These are phyloP conservation scores for Gracilinanus agilis DNA, from an alignment of 2,113 vertebrate species.

Conservation along the genomic window DNA sequence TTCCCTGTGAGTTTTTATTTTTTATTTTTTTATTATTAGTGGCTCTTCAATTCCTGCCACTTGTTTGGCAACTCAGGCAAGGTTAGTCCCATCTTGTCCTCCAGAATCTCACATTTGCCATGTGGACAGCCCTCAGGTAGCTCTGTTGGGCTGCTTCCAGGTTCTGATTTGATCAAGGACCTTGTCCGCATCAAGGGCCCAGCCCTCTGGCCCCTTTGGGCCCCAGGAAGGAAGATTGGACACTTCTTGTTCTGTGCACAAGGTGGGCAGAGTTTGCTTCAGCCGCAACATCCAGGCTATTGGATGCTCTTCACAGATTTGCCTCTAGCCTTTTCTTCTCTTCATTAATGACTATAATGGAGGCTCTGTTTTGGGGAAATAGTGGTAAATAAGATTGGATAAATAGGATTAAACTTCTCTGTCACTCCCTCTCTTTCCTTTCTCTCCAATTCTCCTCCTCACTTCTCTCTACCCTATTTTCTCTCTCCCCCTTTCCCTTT, in stretches of 20 bases:
- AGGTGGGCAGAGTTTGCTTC: not conserved
- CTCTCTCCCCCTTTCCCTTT: too few species aligned
- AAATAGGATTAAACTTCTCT: not conserved
- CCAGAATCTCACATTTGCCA: not conserved
- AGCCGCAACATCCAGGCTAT: not conserved
- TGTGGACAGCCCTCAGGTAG: not conserved
- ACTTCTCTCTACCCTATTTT: too few species aligned
- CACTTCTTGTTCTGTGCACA: not conserved
- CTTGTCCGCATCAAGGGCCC: not conserved
- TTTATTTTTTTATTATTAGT: not conserved
- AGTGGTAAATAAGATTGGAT: not conserved
- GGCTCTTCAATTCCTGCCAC: not conserved
- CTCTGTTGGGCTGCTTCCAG: not conserved
- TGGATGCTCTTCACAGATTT: not conserved
- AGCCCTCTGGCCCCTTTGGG: not conserved
- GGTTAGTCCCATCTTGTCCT: not conserved
- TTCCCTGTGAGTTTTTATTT: not conserved
- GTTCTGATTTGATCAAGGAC: not conserved
- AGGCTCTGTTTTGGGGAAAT: not conserved
- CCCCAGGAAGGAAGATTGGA: not conserved
- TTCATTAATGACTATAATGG: not conserved
- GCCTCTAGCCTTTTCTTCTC: too few species aligned
- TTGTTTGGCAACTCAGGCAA: not conserved
- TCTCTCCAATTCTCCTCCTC: too few species aligned
- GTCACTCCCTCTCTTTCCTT: too few species aligned